Conservation (phyloP, 2,888 invertebrate species). For the Ferrisia virgata region DNA sequence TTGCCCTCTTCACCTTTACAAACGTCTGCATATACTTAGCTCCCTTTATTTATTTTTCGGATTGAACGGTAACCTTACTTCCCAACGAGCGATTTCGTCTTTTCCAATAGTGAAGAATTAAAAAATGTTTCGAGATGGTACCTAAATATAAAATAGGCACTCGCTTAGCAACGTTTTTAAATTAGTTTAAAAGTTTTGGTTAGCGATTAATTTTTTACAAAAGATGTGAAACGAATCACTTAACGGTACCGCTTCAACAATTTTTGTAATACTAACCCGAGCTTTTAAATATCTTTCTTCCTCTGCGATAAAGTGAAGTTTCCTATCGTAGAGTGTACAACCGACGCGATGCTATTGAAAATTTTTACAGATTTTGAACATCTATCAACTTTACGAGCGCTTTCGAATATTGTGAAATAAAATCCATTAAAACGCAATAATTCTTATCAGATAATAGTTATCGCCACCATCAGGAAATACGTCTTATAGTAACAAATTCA, state of each 20-base stretch:
- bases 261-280: not conserved
- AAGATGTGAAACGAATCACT: not conserved
- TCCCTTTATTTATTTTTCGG: conserved; percentile 10
- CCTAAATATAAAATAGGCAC: not conserved
- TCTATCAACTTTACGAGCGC: too few relatives aligned
- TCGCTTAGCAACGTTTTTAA: not conserved
- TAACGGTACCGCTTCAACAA: not conserved
- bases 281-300: not conserved
- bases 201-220: not conserved
- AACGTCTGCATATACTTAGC: not conserved
- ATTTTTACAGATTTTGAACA: too few relatives aligned
- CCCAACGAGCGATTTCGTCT: not conserved
- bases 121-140: not conserved
- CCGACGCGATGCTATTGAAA: too few relatives aligned
- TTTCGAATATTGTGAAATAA: not conserved
- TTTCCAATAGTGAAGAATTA: not conserved
- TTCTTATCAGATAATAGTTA: not conserved
- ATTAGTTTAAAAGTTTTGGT: not conserved
- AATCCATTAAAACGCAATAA: not conserved
- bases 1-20: not conserved
- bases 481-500: not conserved
- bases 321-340: not conserved
- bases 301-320: not conserved
- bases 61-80: not conserved
- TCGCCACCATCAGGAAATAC: not conserved